These are phyloP conservation scores for Acleris cristana DNA, from an alignment of 2,888 invertebrate genomes.

Conservation along the genomic window DNA sequence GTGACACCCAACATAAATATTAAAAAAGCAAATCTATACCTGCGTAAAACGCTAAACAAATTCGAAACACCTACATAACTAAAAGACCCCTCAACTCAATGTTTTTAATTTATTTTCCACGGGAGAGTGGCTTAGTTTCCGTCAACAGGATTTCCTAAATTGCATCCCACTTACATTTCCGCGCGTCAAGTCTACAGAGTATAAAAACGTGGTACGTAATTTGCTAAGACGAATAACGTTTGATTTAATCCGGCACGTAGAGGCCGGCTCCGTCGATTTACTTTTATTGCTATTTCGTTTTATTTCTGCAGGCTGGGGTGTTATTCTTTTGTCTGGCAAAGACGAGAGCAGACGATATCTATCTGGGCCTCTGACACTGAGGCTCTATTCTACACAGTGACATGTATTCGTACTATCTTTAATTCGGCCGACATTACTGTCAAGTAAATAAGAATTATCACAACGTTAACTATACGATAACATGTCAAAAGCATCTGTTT, in stretches of 20 bases:
- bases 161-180: constrained; percentile 66
- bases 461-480: too few species aligned
- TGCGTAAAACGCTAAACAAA: neutral
- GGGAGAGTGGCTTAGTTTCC: constrained; percentile 47
- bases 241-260: constrained; percentile 81
- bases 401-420: too few species aligned
- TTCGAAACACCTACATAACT: constrained; percentile 1
- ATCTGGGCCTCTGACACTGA: too few species aligned
- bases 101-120: constrained; percentile 41
- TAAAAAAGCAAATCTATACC: neutral
- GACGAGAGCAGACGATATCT: too few species aligned
- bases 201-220: constrained; percentile 78
- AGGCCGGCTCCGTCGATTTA: constrained; percentile 74
- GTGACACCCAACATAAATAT: too few species aligned
- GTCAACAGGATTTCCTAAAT: constrained; percentile 57
- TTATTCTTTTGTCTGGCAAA: too few species aligned
- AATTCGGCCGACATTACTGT: too few species aligned
- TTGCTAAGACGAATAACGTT: constrained; percentile 82
- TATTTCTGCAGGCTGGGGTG: constrained; percentile 59
- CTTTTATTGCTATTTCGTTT: constrained; percentile 82
- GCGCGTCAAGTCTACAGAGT: constrained; percentile 65
- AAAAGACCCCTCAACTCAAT: neutral
- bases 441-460: too few species aligned
- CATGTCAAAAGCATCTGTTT: too few species aligned
- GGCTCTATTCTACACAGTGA: too few species aligned